Conservation (phyloP, 2,888 invertebrate species). For the Limnephilus marmoratus region DNA sequence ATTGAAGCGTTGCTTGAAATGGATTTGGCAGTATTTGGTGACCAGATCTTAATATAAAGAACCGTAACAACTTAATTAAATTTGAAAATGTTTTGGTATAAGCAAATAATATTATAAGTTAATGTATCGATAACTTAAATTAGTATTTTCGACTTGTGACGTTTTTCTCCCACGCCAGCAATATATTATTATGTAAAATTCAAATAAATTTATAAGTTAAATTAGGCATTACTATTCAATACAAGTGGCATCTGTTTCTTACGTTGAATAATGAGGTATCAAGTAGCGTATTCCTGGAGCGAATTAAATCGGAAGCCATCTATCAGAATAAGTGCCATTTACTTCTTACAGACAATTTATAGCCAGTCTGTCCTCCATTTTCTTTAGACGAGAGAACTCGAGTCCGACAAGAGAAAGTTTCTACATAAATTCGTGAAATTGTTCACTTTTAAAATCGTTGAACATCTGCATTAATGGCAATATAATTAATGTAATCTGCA, state of each 20-base stretch:
- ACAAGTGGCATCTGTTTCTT: background rate
- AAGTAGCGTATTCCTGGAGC: background rate
- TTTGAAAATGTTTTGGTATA: background rate
- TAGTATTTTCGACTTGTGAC: background rate
- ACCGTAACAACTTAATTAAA: background rate
- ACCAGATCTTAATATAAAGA: no score
- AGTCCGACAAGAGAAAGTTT: background rate
- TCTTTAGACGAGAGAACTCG: background rate
- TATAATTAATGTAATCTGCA: background rate
- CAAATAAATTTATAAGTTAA: background rate
- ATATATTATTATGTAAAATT: background rate
- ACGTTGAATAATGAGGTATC: background rate
- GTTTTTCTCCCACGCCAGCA: background rate
- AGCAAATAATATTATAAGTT: no score
- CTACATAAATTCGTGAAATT: background rate
- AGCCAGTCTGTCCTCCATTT: background rate
- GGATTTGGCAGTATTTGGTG: no score
- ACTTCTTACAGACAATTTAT: background rate
- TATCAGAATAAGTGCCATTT: constrained; percentile 2
- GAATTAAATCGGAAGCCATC: constrained; percentile 2
- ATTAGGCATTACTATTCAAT: background rate
- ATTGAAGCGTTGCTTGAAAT: no score
- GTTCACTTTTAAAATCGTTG: background rate
- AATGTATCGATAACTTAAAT: background rate
- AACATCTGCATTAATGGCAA: background rate